Conservation (phyloP, 2,888 invertebrate species). For the Andricus quercusramuli region DNA sequence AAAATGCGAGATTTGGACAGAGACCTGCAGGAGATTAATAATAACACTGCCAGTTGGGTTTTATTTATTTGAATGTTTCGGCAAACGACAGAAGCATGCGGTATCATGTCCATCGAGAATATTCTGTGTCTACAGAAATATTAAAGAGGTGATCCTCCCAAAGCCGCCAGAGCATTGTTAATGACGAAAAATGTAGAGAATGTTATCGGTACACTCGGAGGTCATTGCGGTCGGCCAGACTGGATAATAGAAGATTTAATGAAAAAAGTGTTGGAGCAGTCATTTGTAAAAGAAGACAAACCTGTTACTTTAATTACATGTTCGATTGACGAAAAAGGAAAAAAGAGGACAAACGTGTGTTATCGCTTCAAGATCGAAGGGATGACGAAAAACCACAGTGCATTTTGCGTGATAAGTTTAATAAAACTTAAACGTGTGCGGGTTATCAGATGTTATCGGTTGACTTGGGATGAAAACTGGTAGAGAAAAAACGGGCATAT, state of each 20-base stretch:
- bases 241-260: not conserved
- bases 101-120: not conserved
- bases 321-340: too few relatives aligned
- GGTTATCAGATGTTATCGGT: too few relatives aligned
- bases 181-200: not conserved
- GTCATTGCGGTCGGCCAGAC: conserved; percentile 1
- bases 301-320: too few relatives aligned
- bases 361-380: too few relatives aligned
- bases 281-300: not conserved
- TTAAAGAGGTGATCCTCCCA: not conserved
- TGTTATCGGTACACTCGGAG: not conserved
- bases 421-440: too few relatives aligned
- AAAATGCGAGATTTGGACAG: not conserved
- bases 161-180: not conserved
- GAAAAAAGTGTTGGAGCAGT: not conserved
- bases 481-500: too few relatives aligned
- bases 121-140: not conserved
- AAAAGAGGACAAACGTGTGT: too few relatives aligned
- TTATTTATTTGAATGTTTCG: not conserved
- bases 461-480: too few relatives aligned
- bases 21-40: not conserved
- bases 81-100: not conserved
- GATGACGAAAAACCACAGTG: too few relatives aligned
- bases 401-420: too few relatives aligned
- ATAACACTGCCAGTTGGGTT: not conserved